Percentiles rank a stretch among this genome's conserved stretches.
Conservation (phyloP, 2,888 invertebrate genomes). For the Malthinus flaveolus region DNA sequence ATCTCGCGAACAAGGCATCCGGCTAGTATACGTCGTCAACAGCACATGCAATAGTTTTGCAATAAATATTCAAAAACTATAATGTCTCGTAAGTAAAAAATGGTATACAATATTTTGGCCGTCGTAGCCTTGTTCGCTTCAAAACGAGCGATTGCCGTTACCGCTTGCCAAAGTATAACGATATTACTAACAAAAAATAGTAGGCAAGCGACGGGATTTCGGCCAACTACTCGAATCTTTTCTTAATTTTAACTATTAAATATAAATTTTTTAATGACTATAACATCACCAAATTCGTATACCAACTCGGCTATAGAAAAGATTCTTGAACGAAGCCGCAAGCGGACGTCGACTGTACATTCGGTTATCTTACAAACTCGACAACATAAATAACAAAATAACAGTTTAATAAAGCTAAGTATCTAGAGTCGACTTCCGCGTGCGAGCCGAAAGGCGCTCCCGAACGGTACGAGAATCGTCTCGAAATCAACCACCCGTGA, state of each 20-base stretch:
- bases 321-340: slow-evolving; percentile 21
- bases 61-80: slow-evolving; percentile 39
- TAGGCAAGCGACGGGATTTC: slow-evolving; percentile 20
- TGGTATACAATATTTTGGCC: slow-evolving; percentile 37
- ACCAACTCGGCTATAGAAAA: slow-evolving; percentile 35
- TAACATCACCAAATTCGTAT: slow-evolving; percentile 44
- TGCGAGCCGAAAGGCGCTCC: slow-evolving; percentile 14
- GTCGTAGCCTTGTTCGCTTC: slow-evolving; percentile 29
- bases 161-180: slow-evolving; percentile 25
- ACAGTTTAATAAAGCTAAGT: slow-evolving; percentile 23
- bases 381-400: slow-evolving; percentile 32
- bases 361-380: slow-evolving; percentile 24
- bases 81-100: slow-evolving; percentile 32
- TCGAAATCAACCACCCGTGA: slow-evolving; percentile 23
- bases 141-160: slow-evolving; percentile 30
- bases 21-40: slow-evolving; percentile 32
- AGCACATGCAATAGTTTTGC: slow-evolving; percentile 34
- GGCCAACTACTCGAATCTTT: slow-evolving; percentile 18
- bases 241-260: slow-evolving; percentile 35
- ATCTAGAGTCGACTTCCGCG: slow-evolving; percentile 19
- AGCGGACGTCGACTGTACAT: slow-evolving; percentile 22
- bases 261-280: slow-evolving; percentile 39
- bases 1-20: slow-evolving; percentile 21
- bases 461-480: slow-evolving; percentile 13
- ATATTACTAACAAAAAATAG: slow-evolving; percentile 25